Conservation (phyloP, 2,888 invertebrate genomes). For the Nyleta sp. region DNA sequence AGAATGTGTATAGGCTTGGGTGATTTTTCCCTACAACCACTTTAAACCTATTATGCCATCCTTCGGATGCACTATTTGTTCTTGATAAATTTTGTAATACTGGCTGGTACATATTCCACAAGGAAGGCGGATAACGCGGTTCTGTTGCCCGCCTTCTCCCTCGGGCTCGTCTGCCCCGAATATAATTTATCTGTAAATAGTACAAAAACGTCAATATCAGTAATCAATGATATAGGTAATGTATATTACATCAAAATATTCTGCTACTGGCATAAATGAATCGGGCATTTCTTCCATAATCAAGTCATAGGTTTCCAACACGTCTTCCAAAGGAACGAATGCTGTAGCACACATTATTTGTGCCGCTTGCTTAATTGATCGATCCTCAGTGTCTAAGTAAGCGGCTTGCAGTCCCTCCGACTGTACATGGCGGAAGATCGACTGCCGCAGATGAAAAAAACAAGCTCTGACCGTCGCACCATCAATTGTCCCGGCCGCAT, state of each 20-base stretch:
- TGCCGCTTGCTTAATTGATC: background rate
- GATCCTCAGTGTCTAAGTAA: background rate
- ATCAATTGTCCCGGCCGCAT: background rate
- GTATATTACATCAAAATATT: background rate
- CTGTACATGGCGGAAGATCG: background rate
- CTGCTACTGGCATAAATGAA: background rate
- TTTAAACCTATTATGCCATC: background rate
- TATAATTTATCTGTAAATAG: too few relatives aligned
- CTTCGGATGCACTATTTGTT: background rate
- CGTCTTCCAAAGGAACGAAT: background rate
- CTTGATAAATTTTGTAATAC: slow-evolving; percentile 2
- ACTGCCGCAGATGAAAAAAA: slow-evolving; percentile 1
- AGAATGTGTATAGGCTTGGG: slow-evolving; percentile 4
- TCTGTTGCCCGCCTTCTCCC: background rate
- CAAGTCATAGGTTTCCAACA: background rate
- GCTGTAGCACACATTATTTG: background rate
- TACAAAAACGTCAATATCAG: too few relatives aligned
- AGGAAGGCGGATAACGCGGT: slow-evolving; percentile 2
- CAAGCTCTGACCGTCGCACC: background rate
- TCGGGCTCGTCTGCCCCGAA: background rate
- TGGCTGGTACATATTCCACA: slow-evolving; percentile 9
- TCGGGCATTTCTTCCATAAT: background rate
- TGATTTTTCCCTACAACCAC: slow-evolving; percentile 6
- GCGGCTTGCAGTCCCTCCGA: background rate
- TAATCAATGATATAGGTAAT: too few relatives aligned